Evolutionary conservation across 2,888 invertebrate genomes (phyloP), one percentile per base, ranked within the genome.

Genomic region (Unio delphinus): DNA sequence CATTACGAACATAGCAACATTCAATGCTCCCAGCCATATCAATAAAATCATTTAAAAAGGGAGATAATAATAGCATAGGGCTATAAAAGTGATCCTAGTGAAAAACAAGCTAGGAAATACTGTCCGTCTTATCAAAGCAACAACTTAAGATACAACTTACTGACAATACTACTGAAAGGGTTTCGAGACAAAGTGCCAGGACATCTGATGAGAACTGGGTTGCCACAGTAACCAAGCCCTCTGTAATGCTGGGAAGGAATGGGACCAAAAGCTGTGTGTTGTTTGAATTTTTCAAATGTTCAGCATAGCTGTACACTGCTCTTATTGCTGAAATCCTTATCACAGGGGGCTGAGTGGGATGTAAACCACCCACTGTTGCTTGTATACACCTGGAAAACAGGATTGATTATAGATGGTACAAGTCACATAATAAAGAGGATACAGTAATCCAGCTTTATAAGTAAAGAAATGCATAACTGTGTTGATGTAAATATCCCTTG

Each of bases 251-350:
- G 3, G 91, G 89, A 61, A 92, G 87, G 78, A 91, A 89, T 15
- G 91, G 90, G 6, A 84, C 78, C 20, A 91, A 78, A 5, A 90
- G 72, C 60, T 91, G 89, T n/a, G 91, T 90, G 62, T 87, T 88
- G 18, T 91, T 90, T 1, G 90, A 88, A 7, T 88, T 86, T 75
- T 91, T 91, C 69, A 93, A 89, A 73, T 92, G 91, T 66, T 91
- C 90, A 80, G 92, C 92, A 85, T 92, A 92, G 73, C 92, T 92
- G 80, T 89, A 89, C 30, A 90, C 88, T n/a, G 91, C 89, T 72
- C 91, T 83, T 8, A 92, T 91, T 4, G 92, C 92, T n/a, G 92
- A 92, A 64, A 92, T 91, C 60, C 92, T 88, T 45, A 92, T 91
- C 74, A 91, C 91, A 56, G 91, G 87, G 0, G 91, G 90, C 75